Evolutionary conservation across 2,797 vertebrate species (phyloP), one percentile per base, ranked within the genome.

Genomic region (Ctenosaura bakeri): DNA sequence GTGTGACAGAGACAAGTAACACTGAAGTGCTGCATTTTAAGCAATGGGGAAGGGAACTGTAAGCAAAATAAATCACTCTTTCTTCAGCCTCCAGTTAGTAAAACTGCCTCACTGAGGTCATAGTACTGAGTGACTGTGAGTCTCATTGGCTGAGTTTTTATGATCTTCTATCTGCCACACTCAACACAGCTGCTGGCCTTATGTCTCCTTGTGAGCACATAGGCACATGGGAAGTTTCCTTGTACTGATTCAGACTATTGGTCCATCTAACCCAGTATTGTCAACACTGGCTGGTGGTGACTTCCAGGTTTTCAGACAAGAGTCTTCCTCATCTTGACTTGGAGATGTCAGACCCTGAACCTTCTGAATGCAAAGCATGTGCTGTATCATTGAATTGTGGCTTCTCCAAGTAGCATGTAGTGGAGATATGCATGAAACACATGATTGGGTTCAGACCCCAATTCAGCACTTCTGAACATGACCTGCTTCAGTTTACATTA

Each of bases 101-200:
- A 86, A 90, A 86, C 83, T 81, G 89, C 84, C 77, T 59, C 24
- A 29, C 66, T 86, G 77, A 73, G 77, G 83, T 90, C 77, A 86
- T 35, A 35, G 64, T 38, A 71, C 13, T 2, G 38, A 80, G 77
- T 81, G 83, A 90, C 54, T 59, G 38, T 50, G 56, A 90, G 54
- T 1, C 52, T 90, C 84, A n/a, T 86, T 69, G 35, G 66, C 38
- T 74, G 38, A 52, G 35, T 74, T 90, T 86, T 90, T 86, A 86
- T 52, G 81, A 76, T 78, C 38, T 46, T 86, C 38, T 74, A 64
- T 78, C 78, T 90, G 78, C 79, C 69, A 73, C 38, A 64, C 9
- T 74, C 78, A 82, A 52, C 32, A 81, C 78, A 90, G 84, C 69
- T 81, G 77, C 52, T 82, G 54, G 66, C 66, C 78, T 64, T 62